These are phyloP conservation scores for Montipora efflorescens DNA, from an alignment of 64 coral and sea anemone genomes.

Conservation along the genomic window DNA sequence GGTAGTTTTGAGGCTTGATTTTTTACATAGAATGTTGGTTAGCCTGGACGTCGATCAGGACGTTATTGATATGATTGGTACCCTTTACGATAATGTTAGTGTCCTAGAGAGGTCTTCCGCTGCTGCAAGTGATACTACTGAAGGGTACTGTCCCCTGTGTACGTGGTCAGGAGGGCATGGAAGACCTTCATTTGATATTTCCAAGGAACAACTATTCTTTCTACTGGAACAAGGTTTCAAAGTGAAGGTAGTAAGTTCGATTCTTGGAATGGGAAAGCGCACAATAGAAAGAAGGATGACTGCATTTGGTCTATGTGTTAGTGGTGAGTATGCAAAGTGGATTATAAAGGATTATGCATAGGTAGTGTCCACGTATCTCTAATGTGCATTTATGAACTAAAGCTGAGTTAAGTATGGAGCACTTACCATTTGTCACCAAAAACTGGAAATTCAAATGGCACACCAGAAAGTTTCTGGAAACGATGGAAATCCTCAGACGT, in stretches of 20 bases:
- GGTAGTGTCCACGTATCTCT: background rate
- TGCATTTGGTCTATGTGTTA: slow-evolving; percentile 1
- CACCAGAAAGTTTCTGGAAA: background rate
- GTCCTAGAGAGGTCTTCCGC: background rate
- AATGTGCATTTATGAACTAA: background rate
- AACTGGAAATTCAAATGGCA: background rate
- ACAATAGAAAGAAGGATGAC: slow-evolving; percentile 50
- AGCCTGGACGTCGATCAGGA: slow-evolving; percentile 46
- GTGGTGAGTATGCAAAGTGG: background rate
- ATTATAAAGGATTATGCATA: background rate
- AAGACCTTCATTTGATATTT: slow-evolving; percentile 72
- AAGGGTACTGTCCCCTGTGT: background rate
- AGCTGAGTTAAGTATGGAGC: background rate
- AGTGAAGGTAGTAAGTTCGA: slow-evolving; percentile 44
- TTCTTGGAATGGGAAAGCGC: slow-evolving; percentile 42
- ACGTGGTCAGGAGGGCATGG: slow-evolving; percentile 32
- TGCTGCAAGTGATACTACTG: background rate
- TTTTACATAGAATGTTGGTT: slow-evolving; percentile 63
- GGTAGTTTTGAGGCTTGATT: slow-evolving; percentile 30
- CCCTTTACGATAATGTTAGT: background rate
- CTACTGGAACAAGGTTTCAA: slow-evolving; percentile 74
- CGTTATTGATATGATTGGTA: slow-evolving; percentile 38
- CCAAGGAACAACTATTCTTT: slow-evolving; percentile 68
- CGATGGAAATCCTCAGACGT: background rate
- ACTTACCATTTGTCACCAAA: background rate